Percentiles rank a stretch among this genome's conserved stretches.
These are phyloP conservation scores for Coleophora flavipennella DNA, from an alignment of 2,888 invertebrate species.

Conservation along the genomic window DNA sequence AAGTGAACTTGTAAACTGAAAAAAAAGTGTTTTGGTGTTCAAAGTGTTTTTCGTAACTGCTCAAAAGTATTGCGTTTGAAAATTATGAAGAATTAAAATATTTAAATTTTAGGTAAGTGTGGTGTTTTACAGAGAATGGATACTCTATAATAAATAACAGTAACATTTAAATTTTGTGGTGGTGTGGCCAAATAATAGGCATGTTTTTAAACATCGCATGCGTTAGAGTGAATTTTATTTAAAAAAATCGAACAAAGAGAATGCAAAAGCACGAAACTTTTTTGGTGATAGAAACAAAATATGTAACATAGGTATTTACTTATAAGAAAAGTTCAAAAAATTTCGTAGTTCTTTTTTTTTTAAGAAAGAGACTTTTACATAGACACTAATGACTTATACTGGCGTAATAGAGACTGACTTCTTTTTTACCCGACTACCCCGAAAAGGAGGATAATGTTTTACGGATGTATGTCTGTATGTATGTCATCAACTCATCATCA, in stretches of 20 bases:
- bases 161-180: conserved; percentile 41
- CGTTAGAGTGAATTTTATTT: conserved; percentile 8
- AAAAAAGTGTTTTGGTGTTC: conserved; percentile 7
- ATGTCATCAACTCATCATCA: too few relatives aligned
- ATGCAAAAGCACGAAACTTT: conserved; percentile 1
- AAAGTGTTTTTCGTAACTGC: conserved; percentile 19
- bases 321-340: too few relatives aligned
- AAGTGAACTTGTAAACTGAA: conserved; percentile 12
- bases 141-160: conserved; percentile 43
- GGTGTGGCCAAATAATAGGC: conserved; percentile 58
- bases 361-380: too few relatives aligned
- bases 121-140: conserved; percentile 43
- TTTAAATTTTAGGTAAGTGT: conserved; percentile 55
- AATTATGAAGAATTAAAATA: conserved; percentile 18
- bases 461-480: too few relatives aligned
- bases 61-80: conserved; percentile 16
- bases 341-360: too few relatives aligned
- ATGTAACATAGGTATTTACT: too few relatives aligned
- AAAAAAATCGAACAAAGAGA: conserved; percentile 2
- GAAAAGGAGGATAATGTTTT: not conserved
- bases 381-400: too few relatives aligned
- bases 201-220: conserved; percentile 57
- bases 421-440: not conserved
- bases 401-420: too few relatives aligned
- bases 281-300: too few relatives aligned